Base-by-base conservation (phyloP, 2,888 invertebrate genomes). In the Troides helena region DNA sequence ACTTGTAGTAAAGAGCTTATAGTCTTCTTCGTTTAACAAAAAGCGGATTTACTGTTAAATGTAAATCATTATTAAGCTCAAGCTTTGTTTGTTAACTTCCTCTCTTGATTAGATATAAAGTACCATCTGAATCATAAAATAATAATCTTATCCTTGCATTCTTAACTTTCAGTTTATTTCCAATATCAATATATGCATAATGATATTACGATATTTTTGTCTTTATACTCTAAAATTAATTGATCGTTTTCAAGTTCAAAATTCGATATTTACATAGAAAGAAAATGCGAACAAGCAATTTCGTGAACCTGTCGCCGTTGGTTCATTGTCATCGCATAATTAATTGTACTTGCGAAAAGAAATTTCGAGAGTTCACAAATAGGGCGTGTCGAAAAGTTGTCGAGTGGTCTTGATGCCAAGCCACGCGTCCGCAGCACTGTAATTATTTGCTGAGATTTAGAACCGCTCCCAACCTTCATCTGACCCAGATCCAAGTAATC, bases 361-460 rank as follows among this genome's bases (percentile, higher is more conserved):
- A 71, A 25, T 62, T 70, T 67, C 64, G 69, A 70, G 72, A 65
- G 68, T 69, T 59, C 66, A 70, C 73, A 75, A 73, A 74, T 72
- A 77, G 78, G 77, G 77, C 78, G 80, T 80, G 80, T 83, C 81
- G 80, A 83, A 85, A 85, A 83, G 81, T 84, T 80, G 79, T 78
- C 76, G 77, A 79, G 80, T 77, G 75, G 76, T 81, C 78, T 79
- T 79, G 81, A 82, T 81, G 79, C 75, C 77, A 74, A 73, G 77
- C 78, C 76, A 80, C 80, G 82, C 81, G 79, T 78, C 77, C 76
- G 71, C 76, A 72, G 77, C 74, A 72, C 74, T 73, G 80, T 83
- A 85, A 86, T 86, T 85, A 86, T 86, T 82, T 85, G 81, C 80
- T 74, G 84, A 83, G 85, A 85, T 88, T 88, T 85, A 81, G 81